Percentiles rank a stretch among this genome's conserved stretches.
These are phyloP conservation scores for Halcyon leucocephala DNA, from an alignment of 2,797 vertebrate genomes.

Conservation along the genomic window DNA sequence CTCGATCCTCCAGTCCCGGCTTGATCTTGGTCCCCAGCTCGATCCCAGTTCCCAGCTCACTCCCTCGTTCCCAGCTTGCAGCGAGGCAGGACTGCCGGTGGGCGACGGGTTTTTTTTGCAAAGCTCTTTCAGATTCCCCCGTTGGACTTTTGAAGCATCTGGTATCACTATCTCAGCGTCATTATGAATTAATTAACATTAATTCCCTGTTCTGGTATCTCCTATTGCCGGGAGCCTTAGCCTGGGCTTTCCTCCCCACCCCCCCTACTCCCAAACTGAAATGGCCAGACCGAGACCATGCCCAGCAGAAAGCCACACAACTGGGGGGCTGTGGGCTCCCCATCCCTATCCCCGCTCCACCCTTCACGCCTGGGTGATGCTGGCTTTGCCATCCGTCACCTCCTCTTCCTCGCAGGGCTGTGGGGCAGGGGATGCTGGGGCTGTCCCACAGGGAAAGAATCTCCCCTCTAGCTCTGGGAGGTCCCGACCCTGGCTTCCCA, in stretches of 20 bases:
- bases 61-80: background rate
- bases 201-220: conserved; percentile 58
- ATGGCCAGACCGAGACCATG: background rate
- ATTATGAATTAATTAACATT: conserved; percentile 72
- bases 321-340: background rate
- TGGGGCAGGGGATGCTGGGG: background rate
- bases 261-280: background rate
- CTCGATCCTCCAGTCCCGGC: background rate
- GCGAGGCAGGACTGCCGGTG: conserved; percentile 16
- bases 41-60: background rate
- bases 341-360: rapidly evolving
- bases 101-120: conserved; percentile 10
- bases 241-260: background rate
- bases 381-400: background rate
- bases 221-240: conserved; percentile 21
- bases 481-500: background rate
- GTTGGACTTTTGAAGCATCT: conserved; percentile 63
- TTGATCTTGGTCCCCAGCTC: background rate
- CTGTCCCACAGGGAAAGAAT: background rate
- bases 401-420: rapidly evolving
- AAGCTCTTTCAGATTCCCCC: conserved; percentile 53
- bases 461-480: background rate
- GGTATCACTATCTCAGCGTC: conserved; percentile 56
- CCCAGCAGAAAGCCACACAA: background rate
- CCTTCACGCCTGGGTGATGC: background rate